Base-by-base conservation (phyloP, 37 sponge, comb jelly and placozoan genomes). In the Tethya wilhelma region DNA sequence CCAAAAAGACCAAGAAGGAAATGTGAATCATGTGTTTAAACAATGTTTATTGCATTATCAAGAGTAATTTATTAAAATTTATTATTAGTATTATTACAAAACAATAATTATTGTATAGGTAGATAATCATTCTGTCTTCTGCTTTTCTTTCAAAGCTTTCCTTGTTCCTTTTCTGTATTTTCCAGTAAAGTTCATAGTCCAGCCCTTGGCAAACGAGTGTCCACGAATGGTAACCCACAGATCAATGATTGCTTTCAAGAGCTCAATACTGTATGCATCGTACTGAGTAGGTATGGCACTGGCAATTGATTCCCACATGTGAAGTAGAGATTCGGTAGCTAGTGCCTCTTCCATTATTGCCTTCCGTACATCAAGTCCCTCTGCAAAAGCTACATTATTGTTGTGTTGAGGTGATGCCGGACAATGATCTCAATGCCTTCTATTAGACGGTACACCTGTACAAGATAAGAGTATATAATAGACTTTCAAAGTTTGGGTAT, bases 151-250 rank as follows among this genome's bases (percentile, higher is more conserved):
- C 14, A 45, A 46, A 7, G 36, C 1, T n/a, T 78, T 78, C 34
- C 79, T 64, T 32, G 53, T 66, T 44, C 79, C 66, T 11, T 78
- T 64, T n/a, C 9, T 64, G 37, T 64, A 45, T 45, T 44, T 64
- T 5, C 12, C 57, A 58, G 7, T 22, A 34, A 75, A 75, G 9
- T 75, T 28, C 43, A 38, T 58, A 28, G 62, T 58, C 67, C 53
- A 78, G 8, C 34, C 79, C 65, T 78, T 78, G 3, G 79, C 66
- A 78, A 78, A 78, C 2, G 79, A 42, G 40, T 64, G 79, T 19
- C 38, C 67, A 41, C 73, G 44, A 29, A 81, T 44, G 25, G 82
- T 81, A 38, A 44, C 41, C 82, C 73, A 81, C 44, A 81, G 31
- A 17, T 60, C 25, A 28, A 72, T 39, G 64, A 81, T 72, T 8